A percentile compares a stretch with the other conserved stretches of the same genome.
Conservation (phyloP, 2,797 vertebrate genomes). For the Tokudaia tokunoshimensis region DNA sequence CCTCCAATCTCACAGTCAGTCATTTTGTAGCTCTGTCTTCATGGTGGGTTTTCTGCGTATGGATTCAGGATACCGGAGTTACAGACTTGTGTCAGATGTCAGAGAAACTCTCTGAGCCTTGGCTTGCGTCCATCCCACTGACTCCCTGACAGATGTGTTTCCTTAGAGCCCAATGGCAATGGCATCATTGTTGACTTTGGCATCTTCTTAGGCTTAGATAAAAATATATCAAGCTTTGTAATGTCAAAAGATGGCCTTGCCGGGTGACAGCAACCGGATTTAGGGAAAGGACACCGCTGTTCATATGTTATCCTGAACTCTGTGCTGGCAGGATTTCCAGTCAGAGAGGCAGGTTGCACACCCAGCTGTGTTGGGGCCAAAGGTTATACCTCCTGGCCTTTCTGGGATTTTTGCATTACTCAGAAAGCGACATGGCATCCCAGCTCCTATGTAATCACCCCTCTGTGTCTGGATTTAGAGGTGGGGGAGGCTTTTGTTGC, state of each 20-base stretch:
- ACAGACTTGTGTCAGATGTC: fast-evolving
- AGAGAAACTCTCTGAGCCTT: background rate
- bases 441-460: background rate
- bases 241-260: conserved; percentile 38
- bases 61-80: background rate
- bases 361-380: background rate
- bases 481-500: too few species aligned
- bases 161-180: background rate
- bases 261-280: conserved; percentile 54
- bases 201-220: background rate
- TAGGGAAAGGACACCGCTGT: background rate
- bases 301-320: background rate
- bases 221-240: conserved; percentile 50
- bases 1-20: background rate
- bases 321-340: background rate
- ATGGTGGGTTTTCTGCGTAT: background rate
- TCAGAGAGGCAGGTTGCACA: background rate
- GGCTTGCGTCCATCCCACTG: background rate
- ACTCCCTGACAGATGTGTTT: background rate
- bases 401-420: background rate
- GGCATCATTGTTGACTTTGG: conserved; percentile 15
- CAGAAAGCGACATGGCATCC: background rate
- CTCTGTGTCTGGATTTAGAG: background rate
- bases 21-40: background rate
- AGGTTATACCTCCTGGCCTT: background rate